Evolutionary conservation across 1,140 invertebrate species (phyloP), one percentile per base, ranked within the genome.

Genomic region (Drosophila setifemur): DNA sequence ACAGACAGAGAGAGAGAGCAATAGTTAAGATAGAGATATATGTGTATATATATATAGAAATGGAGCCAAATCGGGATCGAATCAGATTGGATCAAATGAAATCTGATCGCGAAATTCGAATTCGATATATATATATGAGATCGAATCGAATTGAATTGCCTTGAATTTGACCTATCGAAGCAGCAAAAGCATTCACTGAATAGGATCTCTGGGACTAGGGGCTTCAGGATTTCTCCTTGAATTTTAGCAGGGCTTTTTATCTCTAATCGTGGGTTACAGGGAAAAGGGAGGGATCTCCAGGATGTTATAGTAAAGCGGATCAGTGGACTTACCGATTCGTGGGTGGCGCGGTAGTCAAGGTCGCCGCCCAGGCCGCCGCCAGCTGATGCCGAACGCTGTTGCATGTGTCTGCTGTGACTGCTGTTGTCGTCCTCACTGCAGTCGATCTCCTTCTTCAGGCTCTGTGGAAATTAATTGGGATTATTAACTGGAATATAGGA

Each of bases 361-460:
- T 95, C 94, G 72, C 96, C 95, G 60, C 94, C 93, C 72, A 95
- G 94, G 91, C 94, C 93, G 91, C 95, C 95, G 79, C 93, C 95
- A 78, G 83, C 88, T 74, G 92, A 92, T 89, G 93, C 94, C 86
- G 95, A 85, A 74, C 79, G 88, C 57, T 74, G 88, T 83, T 87
- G 87, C 83, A 89, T 88, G 75, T 89, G 87, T 74, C 88, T 83
- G 45, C 88, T 89, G 76, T 85, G 81, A 63, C 79, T 89, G 71
- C 88, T 95, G 57, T 96, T 95, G 77, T 96, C 95, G 71, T 93
- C 93, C 72, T 92, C 92, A 79, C 93, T 92, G 90, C 95, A 96
- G 88, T 96, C 95, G 72, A 95, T 93, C 93, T 97, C 96, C 92
- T 97, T 97, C 90, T 96, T 97, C 78, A 97, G 91, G 33, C 95